Evolutionary conservation across 2,797 vertebrate genomes (phyloP).

Genomic region (Hafferia zeledoni): DNA sequence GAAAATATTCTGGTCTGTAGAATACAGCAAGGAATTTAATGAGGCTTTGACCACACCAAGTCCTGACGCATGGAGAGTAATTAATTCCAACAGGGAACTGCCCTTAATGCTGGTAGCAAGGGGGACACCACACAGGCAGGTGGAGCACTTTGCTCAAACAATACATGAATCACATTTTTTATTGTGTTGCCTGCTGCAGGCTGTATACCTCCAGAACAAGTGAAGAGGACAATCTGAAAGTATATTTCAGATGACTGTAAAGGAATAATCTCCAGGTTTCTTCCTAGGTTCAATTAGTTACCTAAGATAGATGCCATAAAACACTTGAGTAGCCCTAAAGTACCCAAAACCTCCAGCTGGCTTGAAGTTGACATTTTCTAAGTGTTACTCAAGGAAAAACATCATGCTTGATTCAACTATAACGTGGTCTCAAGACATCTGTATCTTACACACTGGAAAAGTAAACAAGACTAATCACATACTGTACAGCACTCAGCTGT

Average conservation of each 20-base stretch:
- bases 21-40: not conserved
- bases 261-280: not conserved
- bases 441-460: not conserved
- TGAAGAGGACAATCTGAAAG: not conserved
- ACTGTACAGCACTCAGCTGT: not conserved
- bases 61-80: not conserved
- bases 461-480: constrained; percentile 2
- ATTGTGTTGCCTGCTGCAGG: not conserved
- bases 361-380: not conserved
- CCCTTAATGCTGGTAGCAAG: not conserved
- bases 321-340: not conserved
- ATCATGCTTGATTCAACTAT: not conserved
- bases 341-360: not conserved
- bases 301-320: not conserved
- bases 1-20: not conserved
- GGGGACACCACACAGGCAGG: not conserved
- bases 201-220: not conserved
- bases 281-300: not conserved
- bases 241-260: not conserved
- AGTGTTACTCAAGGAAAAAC: not conserved
- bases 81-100: not conserved
- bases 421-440: not conserved
- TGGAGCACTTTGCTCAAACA: constrained; percentile 3
- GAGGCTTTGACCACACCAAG: not conserved
- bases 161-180: not conserved